Percentiles rank a stretch among this genome's conserved stretches.
phyloP scores from a whole-genome alignment of 2,888 invertebrate species.

The Metellina segmentata region DNA sequence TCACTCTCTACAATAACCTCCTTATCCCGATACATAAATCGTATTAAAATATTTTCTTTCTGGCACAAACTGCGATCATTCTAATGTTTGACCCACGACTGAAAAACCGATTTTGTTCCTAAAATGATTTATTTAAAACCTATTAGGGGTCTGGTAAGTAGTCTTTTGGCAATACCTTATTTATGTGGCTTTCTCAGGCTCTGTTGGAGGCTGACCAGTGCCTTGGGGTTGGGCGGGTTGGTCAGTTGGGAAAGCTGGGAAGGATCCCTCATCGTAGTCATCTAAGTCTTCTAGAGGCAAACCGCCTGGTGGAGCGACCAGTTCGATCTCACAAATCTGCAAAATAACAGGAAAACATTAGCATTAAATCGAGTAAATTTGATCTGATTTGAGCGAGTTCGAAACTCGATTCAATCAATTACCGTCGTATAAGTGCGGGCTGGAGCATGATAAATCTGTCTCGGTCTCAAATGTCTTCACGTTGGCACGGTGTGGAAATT shows the following conservation, averaged over 20 bases:
- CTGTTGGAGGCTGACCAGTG: constrained; percentile 24
- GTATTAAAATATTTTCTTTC: too few relatives aligned
- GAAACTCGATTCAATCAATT: too few relatives aligned
- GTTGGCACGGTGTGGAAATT: too few relatives aligned
- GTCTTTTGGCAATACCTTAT: not conserved
- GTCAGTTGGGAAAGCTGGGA: constrained; percentile 5
- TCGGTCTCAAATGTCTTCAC: too few relatives aligned
- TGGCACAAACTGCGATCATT: too few relatives aligned
- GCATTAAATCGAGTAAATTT: not conserved
- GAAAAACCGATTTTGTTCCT: too few relatives aligned
- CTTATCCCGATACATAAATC: too few relatives aligned
- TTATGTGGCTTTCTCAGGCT: constrained; percentile 39
- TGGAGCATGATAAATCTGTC: too few relatives aligned
- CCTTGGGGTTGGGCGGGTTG: constrained; percentile 16
- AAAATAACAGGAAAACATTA: not conserved
- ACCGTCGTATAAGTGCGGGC: too few relatives aligned
- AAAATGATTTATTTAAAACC: not conserved
- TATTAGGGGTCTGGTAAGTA: not conserved
- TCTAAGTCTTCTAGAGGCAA: constrained; percentile 42
- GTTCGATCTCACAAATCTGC: constrained; percentile 72
- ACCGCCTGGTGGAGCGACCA: constrained; percentile 70
- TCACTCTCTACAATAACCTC: too few relatives aligned
- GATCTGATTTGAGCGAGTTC: too few relatives aligned
- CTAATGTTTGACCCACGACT: not conserved
- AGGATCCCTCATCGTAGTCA: constrained; percentile 39